Base-by-base conservation (phyloP, 2,888 invertebrate species). In the Cactoblastis cactorum region DNA sequence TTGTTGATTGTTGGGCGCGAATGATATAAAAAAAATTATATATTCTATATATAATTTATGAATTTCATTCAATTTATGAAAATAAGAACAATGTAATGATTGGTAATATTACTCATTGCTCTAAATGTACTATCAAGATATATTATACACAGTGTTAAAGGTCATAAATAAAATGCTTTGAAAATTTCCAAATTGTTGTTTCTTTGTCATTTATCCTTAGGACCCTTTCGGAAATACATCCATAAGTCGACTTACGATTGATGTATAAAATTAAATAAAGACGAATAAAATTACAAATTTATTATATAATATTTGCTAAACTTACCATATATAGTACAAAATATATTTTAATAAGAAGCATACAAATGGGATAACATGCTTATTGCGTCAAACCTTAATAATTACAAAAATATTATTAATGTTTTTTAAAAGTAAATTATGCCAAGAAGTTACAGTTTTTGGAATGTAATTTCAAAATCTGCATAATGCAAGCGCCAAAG, bases 71-170 rank as follows among this genome's bases (percentile, higher is more conserved):
- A 74, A 85, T 83, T 81, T 88, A 85, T 83, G 81, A 74, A 75
- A 75, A 74, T 88, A 87, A 83, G 83, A 86, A 90, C 87, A 86
- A 87, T 89, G 88, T 90, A 90, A 86, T 87, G 81, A 87, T 90
- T 86, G 89, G 88, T 88, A 87, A 90, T 87, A 89, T 90, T 89
- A 90, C 87, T 90, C 83, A 90, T 87, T 89, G 90, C 90, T 89
- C 88, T 90, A 88, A 90, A 90, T 90, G 90, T 90, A 90, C 84
- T 90, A 90, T 89, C 89, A 88, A 89, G 89, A 88, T 90, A 90
- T 89, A 89, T 88, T 88, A 89, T 89, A 89, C 89, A 89, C 89
- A 83, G 89, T 89, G 89, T 89, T 89, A 89, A 89, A 88, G 87
- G 87, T 88, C 88, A 87, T 88, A 85, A 89, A 89, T 89, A 89